phyloP scores from a whole-genome alignment of 2,113 vertebrate species.

The Podarcis raffonei region DNA sequence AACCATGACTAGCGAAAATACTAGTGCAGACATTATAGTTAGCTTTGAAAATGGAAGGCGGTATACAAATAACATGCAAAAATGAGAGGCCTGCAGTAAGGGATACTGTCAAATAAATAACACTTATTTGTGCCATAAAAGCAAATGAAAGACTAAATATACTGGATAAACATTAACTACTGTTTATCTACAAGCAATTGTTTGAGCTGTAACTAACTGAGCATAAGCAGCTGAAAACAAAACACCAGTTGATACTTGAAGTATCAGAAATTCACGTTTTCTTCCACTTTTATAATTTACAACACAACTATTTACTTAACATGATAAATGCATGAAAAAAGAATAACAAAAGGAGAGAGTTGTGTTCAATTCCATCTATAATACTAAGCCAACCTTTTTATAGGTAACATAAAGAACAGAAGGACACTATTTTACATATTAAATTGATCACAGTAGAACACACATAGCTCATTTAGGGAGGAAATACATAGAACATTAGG shows the following conservation, averaged over 20 bases:
- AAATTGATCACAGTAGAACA: constrained; percentile 14
- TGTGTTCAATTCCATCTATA: not conserved
- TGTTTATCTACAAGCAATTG: not conserved
- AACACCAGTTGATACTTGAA: not conserved
- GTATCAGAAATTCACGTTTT: not conserved
- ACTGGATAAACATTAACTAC: not conserved
- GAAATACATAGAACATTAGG: constrained; percentile 11
- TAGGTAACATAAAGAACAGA: not conserved
- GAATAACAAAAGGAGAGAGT: not conserved
- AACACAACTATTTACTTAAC: not conserved
- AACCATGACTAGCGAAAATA: not conserved
- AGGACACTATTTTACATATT: not conserved
- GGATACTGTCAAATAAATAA: not conserved
- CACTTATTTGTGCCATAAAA: not conserved
- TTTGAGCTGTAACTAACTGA: not conserved
- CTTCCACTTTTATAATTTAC: not conserved
- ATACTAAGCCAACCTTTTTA: not conserved
- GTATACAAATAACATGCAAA: not conserved
- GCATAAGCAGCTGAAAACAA: not conserved
- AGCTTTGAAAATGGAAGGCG: not conserved
- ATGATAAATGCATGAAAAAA: not conserved
- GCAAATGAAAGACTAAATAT: not conserved
- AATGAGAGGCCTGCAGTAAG: not conserved
- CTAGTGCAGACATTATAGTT: not conserved
- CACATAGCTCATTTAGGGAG: not conserved